phyloP scores from a whole-genome alignment of 2,797 vertebrate genomes.

The Gadopsis bispinosus region DNA sequence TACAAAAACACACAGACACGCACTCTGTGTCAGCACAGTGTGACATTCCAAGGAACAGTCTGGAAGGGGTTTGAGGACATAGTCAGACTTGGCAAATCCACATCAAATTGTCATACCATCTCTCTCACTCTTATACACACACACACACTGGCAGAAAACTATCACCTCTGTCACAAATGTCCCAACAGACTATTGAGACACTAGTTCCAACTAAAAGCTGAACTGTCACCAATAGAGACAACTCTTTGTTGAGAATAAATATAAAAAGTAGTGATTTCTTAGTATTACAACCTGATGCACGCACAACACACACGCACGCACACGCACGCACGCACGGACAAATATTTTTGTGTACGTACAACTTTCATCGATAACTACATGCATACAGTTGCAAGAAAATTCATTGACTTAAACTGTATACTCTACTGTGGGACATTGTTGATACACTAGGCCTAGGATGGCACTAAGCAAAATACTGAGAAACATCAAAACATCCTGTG shows the following conservation, averaged over 20 bases:
- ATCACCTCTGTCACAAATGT: slow-evolving; percentile 54
- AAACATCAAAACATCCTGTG: slow-evolving; percentile 6
- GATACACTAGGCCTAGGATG: neutral
- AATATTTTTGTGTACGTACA: neutral
- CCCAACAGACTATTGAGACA: slow-evolving; percentile 17
- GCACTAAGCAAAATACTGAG: neutral
- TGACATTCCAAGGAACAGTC: slow-evolving; percentile 73
- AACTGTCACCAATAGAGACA: slow-evolving; percentile 6
- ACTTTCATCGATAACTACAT: neutral
- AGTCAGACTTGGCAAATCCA: slow-evolving; percentile 57
- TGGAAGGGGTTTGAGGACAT: slow-evolving; percentile 57
- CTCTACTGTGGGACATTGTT: neutral
- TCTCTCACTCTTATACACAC: slow-evolving; percentile 9
- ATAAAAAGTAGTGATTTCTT: slow-evolving; percentile 13
- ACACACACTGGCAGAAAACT: slow-evolving; percentile 19
- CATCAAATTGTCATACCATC: slow-evolving; percentile 58
- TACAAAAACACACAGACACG: slow-evolving; percentile 32
- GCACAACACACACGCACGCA: no score
- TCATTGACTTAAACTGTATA: neutral
- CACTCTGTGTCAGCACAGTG: slow-evolving; percentile 59
- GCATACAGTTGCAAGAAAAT: neutral
- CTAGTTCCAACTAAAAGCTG: slow-evolving; percentile 26
- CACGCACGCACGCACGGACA: neutral
- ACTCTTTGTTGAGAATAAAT: neutral
- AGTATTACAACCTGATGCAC: neutral